phyloP scores from a whole-genome alignment of 2,888 invertebrate species.

The Phania funesta region DNA sequence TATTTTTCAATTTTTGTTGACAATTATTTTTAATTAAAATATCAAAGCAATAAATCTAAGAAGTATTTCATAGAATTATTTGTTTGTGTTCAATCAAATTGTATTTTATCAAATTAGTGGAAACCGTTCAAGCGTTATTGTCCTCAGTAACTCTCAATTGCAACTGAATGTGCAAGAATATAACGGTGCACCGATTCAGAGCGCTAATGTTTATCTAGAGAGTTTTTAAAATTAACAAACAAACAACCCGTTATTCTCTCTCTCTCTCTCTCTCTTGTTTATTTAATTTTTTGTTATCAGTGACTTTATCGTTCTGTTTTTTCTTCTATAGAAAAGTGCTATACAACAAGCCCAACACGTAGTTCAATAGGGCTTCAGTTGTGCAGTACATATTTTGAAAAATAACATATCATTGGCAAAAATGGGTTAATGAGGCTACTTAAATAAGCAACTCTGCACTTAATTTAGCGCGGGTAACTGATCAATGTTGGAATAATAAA shows the following conservation, averaged over 20 bases:
- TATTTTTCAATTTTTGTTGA: slow-evolving; percentile 21
- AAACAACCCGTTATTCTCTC: no score
- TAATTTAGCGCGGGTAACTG: not conserved
- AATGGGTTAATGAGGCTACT: not conserved
- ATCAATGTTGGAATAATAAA: no score
- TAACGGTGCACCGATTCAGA: no score
- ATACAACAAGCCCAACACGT: no score
- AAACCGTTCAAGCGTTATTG: slow-evolving; percentile 30
- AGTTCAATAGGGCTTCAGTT: no score
- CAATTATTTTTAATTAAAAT: slow-evolving; percentile 62
- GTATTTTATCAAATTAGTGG: slow-evolving; percentile 3
- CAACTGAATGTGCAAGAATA: slow-evolving; percentile 54
- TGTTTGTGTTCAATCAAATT: slow-evolving; percentile 15
- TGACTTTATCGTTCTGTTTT: no score
- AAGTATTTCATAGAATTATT: slow-evolving; percentile 34
- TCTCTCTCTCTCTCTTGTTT: no score
- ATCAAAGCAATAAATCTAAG: slow-evolving; percentile 43
- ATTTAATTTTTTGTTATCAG: no score
- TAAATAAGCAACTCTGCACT: not conserved
- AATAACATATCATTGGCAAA: not conserved
- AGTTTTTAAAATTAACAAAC: no score
- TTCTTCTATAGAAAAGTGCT: no score
- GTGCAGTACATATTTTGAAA: not conserved
- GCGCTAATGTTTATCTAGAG: no score
- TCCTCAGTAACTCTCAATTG: slow-evolving; percentile 26